phyloP scores from a whole-genome alignment of 2,113 vertebrate genomes.

The Nycticebus coucang region DNA sequence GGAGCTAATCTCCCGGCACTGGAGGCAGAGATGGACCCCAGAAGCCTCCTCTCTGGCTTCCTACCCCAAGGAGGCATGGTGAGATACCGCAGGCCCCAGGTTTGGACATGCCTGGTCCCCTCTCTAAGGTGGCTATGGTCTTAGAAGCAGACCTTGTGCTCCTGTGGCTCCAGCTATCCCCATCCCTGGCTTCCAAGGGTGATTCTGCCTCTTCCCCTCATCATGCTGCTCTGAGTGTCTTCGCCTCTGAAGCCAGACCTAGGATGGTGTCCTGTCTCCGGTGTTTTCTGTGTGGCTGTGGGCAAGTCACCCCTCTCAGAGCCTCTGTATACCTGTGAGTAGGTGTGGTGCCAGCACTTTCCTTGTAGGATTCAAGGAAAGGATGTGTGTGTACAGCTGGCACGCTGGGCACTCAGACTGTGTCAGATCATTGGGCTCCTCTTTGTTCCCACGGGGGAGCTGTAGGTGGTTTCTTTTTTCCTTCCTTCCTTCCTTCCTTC shows the following conservation, averaged over 20 bases:
- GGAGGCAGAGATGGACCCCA: too few relatives aligned
- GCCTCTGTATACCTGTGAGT: not conserved
- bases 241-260: not conserved
- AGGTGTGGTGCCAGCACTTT: accelerated
- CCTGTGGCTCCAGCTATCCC: not conserved
- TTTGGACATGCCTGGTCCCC: not conserved
- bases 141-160: not conserved
- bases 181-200: too few relatives aligned
- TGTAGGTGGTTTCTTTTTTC: not conserved
- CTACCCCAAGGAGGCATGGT: not conserved
- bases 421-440: not conserved
- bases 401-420: too few relatives aligned
- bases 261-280: not conserved
- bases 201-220: too few relatives aligned
- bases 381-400: accelerated
- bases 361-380: not conserved
- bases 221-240: not conserved
- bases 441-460: accelerated
- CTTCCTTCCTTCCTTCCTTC: too few relatives aligned
- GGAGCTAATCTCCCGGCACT: not conserved
- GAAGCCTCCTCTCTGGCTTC: not conserved
- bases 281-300: accelerated
- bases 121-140: not conserved
- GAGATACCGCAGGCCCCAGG: too few relatives aligned
- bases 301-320: not conserved